These are phyloP conservation scores for Alouatta palliata DNA, from an alignment of 2,113 vertebrate genomes.

Conservation along the genomic window DNA sequence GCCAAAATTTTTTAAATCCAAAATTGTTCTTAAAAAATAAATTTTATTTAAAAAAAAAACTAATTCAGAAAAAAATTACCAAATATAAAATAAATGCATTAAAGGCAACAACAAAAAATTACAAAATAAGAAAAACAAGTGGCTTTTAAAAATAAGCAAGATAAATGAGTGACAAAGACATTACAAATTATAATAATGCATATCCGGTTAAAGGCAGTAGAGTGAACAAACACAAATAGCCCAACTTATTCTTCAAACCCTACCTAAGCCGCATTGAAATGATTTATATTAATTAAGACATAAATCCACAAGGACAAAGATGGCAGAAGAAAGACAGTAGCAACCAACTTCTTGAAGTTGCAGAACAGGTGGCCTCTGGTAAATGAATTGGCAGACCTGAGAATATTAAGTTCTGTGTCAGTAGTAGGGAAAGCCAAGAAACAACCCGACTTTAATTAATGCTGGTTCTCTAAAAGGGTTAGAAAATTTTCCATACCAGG, in stretches of 20 bases:
- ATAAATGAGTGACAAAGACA: neutral
- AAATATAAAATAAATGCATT: neutral
- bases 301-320: neutral
- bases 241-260: neutral
- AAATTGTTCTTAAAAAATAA: neutral
- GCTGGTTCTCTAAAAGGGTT: neutral
- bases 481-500: neutral
- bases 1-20: neutral
- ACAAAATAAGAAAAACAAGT: neutral
- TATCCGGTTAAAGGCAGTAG: neutral
- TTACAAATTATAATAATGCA: neutral
- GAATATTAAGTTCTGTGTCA: neutral
- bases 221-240: neutral
- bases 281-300: neutral
- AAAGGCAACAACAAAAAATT: neutral
- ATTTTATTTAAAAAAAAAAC: neutral
- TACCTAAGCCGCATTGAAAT: neutral
- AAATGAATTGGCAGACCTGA: neutral
- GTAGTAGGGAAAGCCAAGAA: neutral
- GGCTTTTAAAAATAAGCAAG: neutral
- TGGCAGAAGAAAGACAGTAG: neutral
- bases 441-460: neutral
- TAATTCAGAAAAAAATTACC: neutral
- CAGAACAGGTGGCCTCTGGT: neutral
- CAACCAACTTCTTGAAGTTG: neutral